Evolutionary conservation across 2,888 invertebrate species (phyloP).

Genomic region (Bombyx huttoni): DNA sequence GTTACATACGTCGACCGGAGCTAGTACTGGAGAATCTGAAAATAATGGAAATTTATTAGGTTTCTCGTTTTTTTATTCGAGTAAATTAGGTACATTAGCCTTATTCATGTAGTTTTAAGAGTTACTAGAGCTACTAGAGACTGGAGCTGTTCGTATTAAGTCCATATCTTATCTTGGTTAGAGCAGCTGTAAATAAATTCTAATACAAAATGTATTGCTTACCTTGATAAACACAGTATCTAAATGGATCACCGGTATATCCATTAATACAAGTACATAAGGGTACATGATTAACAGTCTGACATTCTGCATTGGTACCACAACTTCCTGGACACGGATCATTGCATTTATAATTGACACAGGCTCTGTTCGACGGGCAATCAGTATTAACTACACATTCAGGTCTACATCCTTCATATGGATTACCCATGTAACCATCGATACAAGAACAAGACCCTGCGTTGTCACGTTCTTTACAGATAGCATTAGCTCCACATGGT

Average conservation of each 20-base stretch:
- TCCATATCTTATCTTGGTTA: too few species aligned
- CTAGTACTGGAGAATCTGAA: slow-evolving; percentile 66
- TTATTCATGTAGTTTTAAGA: too few species aligned
- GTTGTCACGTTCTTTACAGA: slow-evolving; percentile 73
- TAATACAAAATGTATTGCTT: slow-evolving; percentile 4
- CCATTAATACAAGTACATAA: slow-evolving; percentile 77
- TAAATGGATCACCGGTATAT: slow-evolving; percentile 83
- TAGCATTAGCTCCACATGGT: slow-evolving; percentile 77
- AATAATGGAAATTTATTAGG: slow-evolving; percentile 12
- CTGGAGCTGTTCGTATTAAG: too few species aligned
- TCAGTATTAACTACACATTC: slow-evolving; percentile 82
- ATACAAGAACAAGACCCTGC: slow-evolving; percentile 80
- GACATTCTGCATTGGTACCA: slow-evolving; percentile 81
- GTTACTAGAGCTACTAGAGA: too few species aligned
- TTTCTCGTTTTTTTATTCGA: too few species aligned
- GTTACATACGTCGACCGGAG: slow-evolving; percentile 75
- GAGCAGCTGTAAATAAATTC: slow-evolving; percentile 3
- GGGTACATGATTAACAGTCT: slow-evolving; percentile 80
- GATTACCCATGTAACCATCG: slow-evolving; percentile 82
- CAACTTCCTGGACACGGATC: slow-evolving; percentile 87
- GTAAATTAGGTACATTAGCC: too few species aligned
- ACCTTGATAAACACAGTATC: slow-evolving; percentile 73
- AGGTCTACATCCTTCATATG: slow-evolving; percentile 83
- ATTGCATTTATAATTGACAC: slow-evolving; percentile 79
- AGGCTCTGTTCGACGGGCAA: slow-evolving; percentile 79